Evolutionary conservation across 2,113 vertebrate species (phyloP), one percentile per base, ranked within the genome.

Genomic region (Podarcis raffonei): DNA sequence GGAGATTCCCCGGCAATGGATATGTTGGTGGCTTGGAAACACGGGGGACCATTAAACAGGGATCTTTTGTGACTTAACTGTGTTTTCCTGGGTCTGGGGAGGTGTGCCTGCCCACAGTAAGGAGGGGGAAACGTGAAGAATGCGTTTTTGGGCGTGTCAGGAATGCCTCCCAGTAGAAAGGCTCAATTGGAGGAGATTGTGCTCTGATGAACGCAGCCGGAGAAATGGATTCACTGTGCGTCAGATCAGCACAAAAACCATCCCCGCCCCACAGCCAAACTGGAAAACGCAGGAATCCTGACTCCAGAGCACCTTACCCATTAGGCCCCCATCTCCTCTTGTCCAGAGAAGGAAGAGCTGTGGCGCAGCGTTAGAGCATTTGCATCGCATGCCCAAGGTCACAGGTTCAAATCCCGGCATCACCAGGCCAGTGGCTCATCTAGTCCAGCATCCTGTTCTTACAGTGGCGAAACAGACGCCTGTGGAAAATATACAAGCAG

Each of bases 111-210:
- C 59, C 75, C 74, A 78, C 59, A 78, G 71, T 22, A 20, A 39
- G 0, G 65, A 13, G 20, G 69, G 42, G 86, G 32, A 39, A 89
- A 59, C 6, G 32, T 71, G 48, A 78, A 32, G 42, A 89, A 84
- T 69, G 81, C 30, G 32, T 48, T 25, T 2, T 32, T 76, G n/a
- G 87, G 87, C 74, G 48, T 57, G 62, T 37, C 87, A 84, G 62
- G 87, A 89, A 89, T 89, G 32, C 81, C 42, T 89, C 32, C n/a
- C 65, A 25, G n/a, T 22, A 68, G 32, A 89, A 88, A 32, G 72
- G 69, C 59, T 32, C 80, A 57, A 42, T 25, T 4, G 22, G 57
- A 65, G 3, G 72, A 68, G 22, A n/a, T 13, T 3, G 76, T 68
- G 37, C 72, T 25, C 59, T 62, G 59, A 16, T 59, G 71, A 37